Conservation (phyloP, 2,888 invertebrate genomes). For the Cacoxenus indagator region DNA sequence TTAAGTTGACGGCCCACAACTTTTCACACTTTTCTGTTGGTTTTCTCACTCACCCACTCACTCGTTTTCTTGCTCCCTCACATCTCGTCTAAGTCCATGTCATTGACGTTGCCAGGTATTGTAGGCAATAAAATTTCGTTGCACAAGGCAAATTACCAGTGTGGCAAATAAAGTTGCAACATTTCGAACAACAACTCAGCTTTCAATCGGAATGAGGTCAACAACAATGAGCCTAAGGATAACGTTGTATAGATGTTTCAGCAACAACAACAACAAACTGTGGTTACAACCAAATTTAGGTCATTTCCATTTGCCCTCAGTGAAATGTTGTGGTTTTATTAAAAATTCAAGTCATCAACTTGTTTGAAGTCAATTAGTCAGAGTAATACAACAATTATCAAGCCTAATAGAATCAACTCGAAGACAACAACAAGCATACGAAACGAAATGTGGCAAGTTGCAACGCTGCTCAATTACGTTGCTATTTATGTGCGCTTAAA, state of each 20-base stretch:
- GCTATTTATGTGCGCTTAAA: conserved; percentile 12
- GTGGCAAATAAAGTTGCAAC: not conserved
- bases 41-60: no score
- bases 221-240: no score
- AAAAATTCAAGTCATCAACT: not conserved
- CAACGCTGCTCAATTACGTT: not conserved
- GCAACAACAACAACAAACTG: no score
- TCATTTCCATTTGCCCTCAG: not conserved
- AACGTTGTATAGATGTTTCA: no score
- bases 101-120: not conserved
- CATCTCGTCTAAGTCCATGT: no score
- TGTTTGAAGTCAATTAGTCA: not conserved
- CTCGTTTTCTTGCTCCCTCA: no score
- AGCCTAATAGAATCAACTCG: not conserved
- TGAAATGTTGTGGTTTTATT: not conserved
- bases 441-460: not conserved
- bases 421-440: not conserved
- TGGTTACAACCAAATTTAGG: no score
- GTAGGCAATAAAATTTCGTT: not conserved
- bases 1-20: no score
- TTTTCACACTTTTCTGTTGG: no score
- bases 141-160: not conserved
- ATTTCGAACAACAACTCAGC: not conserved
- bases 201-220: no score
- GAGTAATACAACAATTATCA: not conserved